These are phyloP conservation scores for Thumatha senex DNA, from an alignment of 2,888 invertebrate species.

Conservation along the genomic window DNA sequence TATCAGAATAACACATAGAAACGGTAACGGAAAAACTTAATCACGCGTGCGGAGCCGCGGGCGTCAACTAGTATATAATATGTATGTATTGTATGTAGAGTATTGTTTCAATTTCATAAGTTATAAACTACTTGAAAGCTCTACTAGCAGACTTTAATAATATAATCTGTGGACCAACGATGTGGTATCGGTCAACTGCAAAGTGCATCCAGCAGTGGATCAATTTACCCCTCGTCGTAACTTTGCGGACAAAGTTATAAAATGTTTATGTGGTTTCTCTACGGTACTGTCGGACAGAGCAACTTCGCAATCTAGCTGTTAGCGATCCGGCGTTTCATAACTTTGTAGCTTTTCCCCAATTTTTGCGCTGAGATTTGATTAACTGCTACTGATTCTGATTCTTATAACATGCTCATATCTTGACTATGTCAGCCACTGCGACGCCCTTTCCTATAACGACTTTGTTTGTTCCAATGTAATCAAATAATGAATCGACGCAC, in stretches of 20 bases:
- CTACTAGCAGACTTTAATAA: conserved; percentile 16
- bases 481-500: conserved; percentile 14
- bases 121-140: conserved; percentile 4
- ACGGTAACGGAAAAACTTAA: no score
- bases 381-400: conserved; percentile 12
- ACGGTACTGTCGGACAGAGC: conserved; percentile 10
- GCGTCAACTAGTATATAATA: no score
- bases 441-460: conserved; percentile 3
- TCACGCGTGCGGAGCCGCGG: no score
- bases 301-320: conserved; percentile 52
- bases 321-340: conserved; percentile 48
- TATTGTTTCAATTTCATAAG: not conserved
- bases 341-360: conserved; percentile 26
- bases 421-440: not conserved
- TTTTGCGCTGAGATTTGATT: conserved; percentile 37
- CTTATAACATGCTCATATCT: conserved; percentile 4
- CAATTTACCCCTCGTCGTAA: conserved; percentile 50
- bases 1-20: no score
- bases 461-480: conserved; percentile 9
- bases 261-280: conserved; percentile 42
- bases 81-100: no score
- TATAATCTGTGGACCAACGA: conserved; percentile 46
- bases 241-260: conserved; percentile 55
- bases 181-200: conserved; percentile 40
- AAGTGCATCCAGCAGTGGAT: conserved; percentile 52